Evolutionary conservation across 2,888 invertebrate genomes (phyloP).

Genomic region (Stenodema calcarata): DNA sequence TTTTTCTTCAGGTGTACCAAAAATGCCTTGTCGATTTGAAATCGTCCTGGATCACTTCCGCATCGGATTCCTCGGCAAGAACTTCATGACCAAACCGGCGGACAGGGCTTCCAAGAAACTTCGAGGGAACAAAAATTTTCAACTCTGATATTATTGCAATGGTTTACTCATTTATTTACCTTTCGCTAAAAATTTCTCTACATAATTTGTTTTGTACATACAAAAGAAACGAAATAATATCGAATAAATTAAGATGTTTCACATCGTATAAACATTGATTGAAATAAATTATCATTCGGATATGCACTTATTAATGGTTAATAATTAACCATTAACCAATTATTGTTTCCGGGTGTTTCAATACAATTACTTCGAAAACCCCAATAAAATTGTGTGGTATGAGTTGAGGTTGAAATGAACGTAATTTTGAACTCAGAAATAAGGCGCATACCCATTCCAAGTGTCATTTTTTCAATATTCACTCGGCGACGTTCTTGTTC

Average conservation of each 20-base stretch:
- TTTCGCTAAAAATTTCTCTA: neutral
- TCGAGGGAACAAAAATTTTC: constrained; percentile 63
- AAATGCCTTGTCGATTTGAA: constrained; percentile 77
- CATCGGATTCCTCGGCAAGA: constrained; percentile 82
- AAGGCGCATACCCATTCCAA: no score
- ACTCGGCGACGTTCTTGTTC: no score
- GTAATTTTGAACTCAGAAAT: no score
- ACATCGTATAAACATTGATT: neutral
- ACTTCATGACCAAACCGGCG: constrained; percentile 76
- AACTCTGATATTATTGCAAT: neutral
- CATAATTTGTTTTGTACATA: neutral
- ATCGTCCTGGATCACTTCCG: constrained; percentile 69
- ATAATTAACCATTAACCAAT: no score
- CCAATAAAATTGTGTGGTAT: no score
- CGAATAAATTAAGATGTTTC: neutral
- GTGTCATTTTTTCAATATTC: no score
- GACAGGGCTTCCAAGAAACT: constrained; percentile 84
- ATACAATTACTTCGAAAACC: no score
- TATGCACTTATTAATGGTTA: no score
- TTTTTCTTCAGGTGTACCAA: constrained; percentile 74
- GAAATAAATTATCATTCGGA: neutral
- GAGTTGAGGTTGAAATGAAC: no score
- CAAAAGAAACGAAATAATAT: constrained; percentile 16
- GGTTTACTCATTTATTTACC: neutral
- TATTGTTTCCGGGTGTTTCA: no score